Evolutionary conservation across 2,888 invertebrate genomes (phyloP).

Genomic region (Osedax frankpressi): DNA sequence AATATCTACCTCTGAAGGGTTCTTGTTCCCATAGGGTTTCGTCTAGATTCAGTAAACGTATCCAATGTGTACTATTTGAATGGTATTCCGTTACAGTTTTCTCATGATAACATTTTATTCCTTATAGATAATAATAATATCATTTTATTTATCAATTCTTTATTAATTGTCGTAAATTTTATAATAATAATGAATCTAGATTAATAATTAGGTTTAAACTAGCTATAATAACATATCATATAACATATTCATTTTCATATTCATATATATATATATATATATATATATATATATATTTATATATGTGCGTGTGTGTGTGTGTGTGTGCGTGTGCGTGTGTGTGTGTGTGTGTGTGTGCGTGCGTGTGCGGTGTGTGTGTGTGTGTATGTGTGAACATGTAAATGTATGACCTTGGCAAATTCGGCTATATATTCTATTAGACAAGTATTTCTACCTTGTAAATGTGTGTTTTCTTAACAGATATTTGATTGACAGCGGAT

Average conservation of each 20-base stretch:
- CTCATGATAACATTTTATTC: too few species aligned
- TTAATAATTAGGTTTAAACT: background rate
- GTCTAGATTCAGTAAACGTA: slow-evolving; percentile 28
- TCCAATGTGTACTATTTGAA: slow-evolving; percentile 30
- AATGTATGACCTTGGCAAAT: too few species aligned
- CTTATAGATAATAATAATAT: too few species aligned
- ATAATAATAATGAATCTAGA: too few species aligned
- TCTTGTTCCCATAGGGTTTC: slow-evolving; percentile 39
- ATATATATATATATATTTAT: slow-evolving; percentile 1
- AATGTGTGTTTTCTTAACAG: too few species aligned
- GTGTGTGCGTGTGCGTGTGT: background rate
- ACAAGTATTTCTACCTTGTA: too few species aligned
- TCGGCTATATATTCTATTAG: too few species aligned
- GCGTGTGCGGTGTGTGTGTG: slow-evolving; percentile 8
- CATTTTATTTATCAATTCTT: too few species aligned
- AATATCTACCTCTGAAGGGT: slow-evolving; percentile 28
- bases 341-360: slow-evolving; percentile 2
- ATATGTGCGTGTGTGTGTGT: background rate
- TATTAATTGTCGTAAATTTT: too few species aligned
- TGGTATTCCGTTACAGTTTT: too few species aligned
- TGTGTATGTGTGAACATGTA: background rate
- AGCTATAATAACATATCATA: too few species aligned
- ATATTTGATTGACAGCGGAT: too few species aligned
- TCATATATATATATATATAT: background rate
- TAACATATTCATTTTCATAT: background rate